These are phyloP conservation scores for Tragelaphus buxtoni DNA, from an alignment of 2,113 vertebrate genomes.

Conservation along the genomic window DNA sequence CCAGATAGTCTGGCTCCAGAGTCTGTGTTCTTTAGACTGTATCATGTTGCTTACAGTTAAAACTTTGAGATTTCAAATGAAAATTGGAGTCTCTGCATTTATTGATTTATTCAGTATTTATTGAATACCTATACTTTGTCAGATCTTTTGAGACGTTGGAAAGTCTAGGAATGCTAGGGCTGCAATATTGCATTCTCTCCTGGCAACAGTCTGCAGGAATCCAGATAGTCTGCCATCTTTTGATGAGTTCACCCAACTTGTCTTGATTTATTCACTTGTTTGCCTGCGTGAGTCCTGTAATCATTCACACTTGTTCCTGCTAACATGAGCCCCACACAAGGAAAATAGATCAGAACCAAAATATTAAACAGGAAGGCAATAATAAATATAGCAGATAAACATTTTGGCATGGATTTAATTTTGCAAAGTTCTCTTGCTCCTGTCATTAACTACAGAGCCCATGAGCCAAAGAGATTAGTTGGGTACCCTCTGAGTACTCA, in stretches of 20 bases:
- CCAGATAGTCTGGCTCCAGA: neutral
- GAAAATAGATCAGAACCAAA: neutral
- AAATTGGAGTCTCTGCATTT: neutral
- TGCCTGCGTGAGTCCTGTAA: neutral
- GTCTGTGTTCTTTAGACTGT: neutral
- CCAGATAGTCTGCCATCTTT: neutral
- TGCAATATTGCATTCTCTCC: neutral
- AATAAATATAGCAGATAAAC: neutral
- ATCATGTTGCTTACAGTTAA: neutral
- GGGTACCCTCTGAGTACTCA: neutral
- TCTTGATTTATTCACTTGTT: neutral
- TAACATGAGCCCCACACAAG: neutral
- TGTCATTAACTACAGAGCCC: neutral
- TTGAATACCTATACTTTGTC: neutral
- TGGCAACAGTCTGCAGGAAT: no score
- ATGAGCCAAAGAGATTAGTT: neutral
- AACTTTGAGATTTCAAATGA: neutral
- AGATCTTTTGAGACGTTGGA: neutral
- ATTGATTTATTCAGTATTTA: neutral
- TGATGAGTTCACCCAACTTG: neutral
- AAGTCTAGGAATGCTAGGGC: rapidly evolving
- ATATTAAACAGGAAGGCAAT: neutral
- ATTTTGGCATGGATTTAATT: neutral
- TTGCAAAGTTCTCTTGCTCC: neutral
- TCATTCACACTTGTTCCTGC: neutral